Evolutionary conservation across 2,797 vertebrate genomes (phyloP).

Genomic region (Gila robusta): DNA sequence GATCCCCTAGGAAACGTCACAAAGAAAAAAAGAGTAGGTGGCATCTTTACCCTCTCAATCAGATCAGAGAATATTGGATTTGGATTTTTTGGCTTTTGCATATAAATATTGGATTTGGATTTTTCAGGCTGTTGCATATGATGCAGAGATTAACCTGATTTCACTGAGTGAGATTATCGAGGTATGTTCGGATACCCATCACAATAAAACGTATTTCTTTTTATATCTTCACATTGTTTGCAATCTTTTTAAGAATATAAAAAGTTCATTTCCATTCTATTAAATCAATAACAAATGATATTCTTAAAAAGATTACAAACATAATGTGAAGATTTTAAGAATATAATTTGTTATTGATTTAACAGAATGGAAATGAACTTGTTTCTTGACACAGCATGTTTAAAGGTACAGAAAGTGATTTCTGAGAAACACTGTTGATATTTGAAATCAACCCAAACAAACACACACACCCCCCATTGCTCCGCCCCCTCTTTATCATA

Average conservation of each 20-base stretch:
- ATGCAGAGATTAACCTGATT: slow-evolving; percentile 68
- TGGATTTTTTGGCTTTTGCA: background rate
- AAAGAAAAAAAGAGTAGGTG: slow-evolving; percentile 76
- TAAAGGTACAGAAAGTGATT: background rate
- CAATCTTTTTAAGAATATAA: background rate
- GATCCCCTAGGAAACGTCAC: slow-evolving; percentile 57
- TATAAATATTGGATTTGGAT: slow-evolving; percentile 8
- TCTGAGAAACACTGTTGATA: background rate
- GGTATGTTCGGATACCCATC: slow-evolving; percentile 68
- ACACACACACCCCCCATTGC: background rate
- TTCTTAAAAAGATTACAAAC: no score
- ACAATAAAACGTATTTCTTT: background rate
- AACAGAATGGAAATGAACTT: background rate
- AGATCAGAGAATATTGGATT: slow-evolving; percentile 24
- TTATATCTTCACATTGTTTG: background rate
- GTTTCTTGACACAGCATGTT: background rate
- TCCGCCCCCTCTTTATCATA: background rate
- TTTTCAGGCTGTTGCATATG: slow-evolving; percentile 66
- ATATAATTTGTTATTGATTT: no score
- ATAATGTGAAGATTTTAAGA: background rate
- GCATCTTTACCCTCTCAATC: background rate
- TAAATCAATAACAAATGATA: no score
- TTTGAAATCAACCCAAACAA: background rate
- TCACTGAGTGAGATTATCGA: slow-evolving; percentile 81
- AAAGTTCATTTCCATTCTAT: no score